A percentile compares a stretch with the other conserved stretches of the same genome.
phyloP scores from a whole-genome alignment of 2,888 invertebrate genomes.

The Melipona bicolor region DNA sequence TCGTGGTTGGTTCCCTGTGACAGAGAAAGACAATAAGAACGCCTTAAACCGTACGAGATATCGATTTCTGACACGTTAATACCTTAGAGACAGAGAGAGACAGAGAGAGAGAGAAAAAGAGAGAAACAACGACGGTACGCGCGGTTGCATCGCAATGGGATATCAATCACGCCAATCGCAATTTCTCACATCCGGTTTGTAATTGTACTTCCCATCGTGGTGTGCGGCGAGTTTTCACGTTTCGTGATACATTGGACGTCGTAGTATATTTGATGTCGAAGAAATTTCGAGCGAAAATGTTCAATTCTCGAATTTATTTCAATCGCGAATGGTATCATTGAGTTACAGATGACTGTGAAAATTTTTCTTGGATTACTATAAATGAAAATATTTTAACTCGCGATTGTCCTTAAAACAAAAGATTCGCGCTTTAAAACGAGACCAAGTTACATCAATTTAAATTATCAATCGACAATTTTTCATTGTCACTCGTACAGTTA shows the following conservation, averaged over 20 bases:
- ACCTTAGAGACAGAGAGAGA: not conserved
- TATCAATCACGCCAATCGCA: constrained; percentile 69
- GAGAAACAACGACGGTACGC: constrained; percentile 45
- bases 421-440: too few species aligned
- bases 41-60: not conserved
- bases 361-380: too few species aligned
- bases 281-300: too few species aligned
- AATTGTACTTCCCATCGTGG: constrained; percentile 48
- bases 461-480: too few species aligned
- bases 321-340: too few species aligned
- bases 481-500: too few species aligned
- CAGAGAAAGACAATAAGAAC: not conserved
- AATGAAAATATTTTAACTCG: too few species aligned
- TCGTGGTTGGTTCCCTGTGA: constrained; percentile 65
- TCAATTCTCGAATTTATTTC: too few species aligned
- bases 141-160: constrained; percentile 44
- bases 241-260: not conserved
- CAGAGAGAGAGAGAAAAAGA: not conserved
- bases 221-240: constrained; percentile 41
- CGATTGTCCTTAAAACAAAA: too few species aligned
- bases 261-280: too few species aligned
- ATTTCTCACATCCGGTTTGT: constrained; percentile 62
- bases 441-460: too few species aligned
- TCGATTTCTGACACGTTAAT: constrained; percentile 15
- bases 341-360: too few species aligned